A percentile compares a stretch with the other conserved stretches of the same genome.
Conservation (phyloP, 1,140 invertebrate species). For the Acromyrmex charruanus region DNA sequence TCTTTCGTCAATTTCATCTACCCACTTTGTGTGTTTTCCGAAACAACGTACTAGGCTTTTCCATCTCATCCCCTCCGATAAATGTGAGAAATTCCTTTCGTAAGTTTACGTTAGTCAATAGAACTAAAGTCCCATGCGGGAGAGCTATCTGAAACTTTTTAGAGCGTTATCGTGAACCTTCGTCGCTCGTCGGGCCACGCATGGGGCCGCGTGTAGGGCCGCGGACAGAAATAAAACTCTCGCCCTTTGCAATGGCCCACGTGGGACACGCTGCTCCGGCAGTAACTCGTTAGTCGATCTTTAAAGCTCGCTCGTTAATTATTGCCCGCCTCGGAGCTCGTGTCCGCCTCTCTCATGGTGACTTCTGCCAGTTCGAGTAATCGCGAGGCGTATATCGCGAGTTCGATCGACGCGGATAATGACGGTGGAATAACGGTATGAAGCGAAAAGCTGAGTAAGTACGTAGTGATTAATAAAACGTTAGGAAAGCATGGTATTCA, state of each 20-base stretch:
- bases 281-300: constrained; percentile 19
- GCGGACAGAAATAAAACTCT: constrained; percentile 76
- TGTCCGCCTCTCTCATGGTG: constrained; percentile 10
- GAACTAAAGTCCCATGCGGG: constrained; percentile 15
- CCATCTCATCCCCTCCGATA: background rate
- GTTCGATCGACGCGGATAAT: constrained; percentile 60
- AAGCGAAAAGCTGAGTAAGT: constrained; percentile 72
- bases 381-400: background rate
- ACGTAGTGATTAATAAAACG: constrained; percentile 37
- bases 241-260: constrained; percentile 53
- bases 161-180: constrained; percentile 53
- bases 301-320: constrained; percentile 50
- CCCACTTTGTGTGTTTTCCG: background rate
- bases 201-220: constrained; percentile 62
- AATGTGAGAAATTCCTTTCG: constrained; percentile 30
- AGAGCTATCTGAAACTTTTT: constrained; percentile 51
- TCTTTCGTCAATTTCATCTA: constrained; percentile 3
- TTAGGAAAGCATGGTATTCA: background rate
- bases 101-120: constrained; percentile 47
- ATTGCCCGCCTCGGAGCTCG: constrained; percentile 35
- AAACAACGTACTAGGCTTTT: background rate
- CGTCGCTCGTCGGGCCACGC: constrained; percentile 46
- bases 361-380: constrained; percentile 11
- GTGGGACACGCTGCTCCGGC: constrained; percentile 55
- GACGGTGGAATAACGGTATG: constrained; percentile 61